phyloP scores from a whole-genome alignment of 2,113 vertebrate genomes.

The Gambusia holbrooki region DNA sequence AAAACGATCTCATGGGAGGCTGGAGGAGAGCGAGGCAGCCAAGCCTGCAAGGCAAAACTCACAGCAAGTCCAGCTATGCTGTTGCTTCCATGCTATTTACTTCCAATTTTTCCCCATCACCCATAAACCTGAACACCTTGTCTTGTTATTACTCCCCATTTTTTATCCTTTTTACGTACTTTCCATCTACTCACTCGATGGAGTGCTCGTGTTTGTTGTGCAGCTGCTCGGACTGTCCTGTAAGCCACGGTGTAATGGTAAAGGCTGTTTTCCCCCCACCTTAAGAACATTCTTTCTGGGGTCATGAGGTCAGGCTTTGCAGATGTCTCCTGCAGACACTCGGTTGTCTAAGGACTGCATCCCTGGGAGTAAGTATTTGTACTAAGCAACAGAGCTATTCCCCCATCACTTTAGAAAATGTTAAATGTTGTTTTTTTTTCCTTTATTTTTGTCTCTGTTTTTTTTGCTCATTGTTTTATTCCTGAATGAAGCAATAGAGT shows the following conservation, averaged over 20 bases:
- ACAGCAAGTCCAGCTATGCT: conserved; percentile 43
- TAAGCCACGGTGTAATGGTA: conserved; percentile 77
- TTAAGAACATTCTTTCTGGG: conserved; percentile 90
- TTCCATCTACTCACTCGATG: conserved; percentile 46
- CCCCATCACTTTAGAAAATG: conserved; percentile 76
- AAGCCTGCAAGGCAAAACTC: conserved; percentile 72
- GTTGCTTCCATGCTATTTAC: conserved; percentile 36
- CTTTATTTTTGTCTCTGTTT: conserved; percentile 44
- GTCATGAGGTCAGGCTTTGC: conserved; percentile 89
- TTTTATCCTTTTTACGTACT: conserved; percentile 7
- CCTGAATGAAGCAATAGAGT: conserved; percentile 55
- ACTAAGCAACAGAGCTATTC: conserved; percentile 83
- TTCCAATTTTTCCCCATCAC: conserved; percentile 26
- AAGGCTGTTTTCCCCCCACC: conserved; percentile 81
- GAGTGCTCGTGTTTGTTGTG: conserved; percentile 71
- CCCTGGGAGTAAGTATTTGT: conserved; percentile 82
- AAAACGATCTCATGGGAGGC: conserved; percentile 81
- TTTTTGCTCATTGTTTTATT: conserved; percentile 64
- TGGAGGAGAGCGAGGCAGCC: conserved; percentile 54
- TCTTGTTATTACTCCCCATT: conserved; percentile 9
- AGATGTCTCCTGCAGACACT: conserved; percentile 91
- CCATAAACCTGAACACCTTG: background rate
- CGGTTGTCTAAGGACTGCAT: conserved; percentile 88
- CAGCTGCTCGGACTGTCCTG: conserved; percentile 73
- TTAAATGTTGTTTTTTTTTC: conserved; percentile 63